Base-by-base conservation (phyloP, 2,888 invertebrate species). In the Polymixis lichenea region DNA sequence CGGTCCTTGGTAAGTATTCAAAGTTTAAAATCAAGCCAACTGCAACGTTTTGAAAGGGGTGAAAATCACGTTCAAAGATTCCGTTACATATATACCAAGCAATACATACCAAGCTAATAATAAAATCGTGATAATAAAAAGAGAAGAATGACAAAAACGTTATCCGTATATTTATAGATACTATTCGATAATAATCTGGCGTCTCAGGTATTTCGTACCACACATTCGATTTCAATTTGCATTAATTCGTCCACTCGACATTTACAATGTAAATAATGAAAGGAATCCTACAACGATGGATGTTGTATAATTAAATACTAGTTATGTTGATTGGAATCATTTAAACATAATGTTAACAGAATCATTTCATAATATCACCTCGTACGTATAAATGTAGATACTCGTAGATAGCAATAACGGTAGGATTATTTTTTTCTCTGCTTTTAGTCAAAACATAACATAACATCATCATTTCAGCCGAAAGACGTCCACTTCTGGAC, bases 291-390 rank as follows among this genome's bases (percentile, higher is more conserved):
- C 58, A 46, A 61, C 56, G 11, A 46, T 28, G 13, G 25, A 46
- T 38, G 43, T 80, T 80, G 56, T 61, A 65, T 80, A 72, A 78
- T 62, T 49, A 56, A 74, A 78, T 66, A 80, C 53, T 38, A 58
- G 75, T 75, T 80, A 70, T 71, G 53, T 32, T 56, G 46, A 80
- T 71, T 19, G 22, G 56, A 62, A 80, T 67, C 11, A 58, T 61
- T 66, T 56, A 60, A 28, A 74, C 64, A 74, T 69, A 65, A 60
- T 65, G 65, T 49, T 69, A 79, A 66, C 55, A 28, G 3, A 80
- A 75, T 51, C 11, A 66, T 80, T 75, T 75, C 56, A 53, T 80
- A 67, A 75, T 38, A 43, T 53, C 55, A n/a, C n/a, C n/a, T n/a
- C n/a, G n/a, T 55, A 9, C 25, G 17, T 46, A 64, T 77, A n/a